phyloP scores from a whole-genome alignment of 1,140 invertebrate species.

The Zaprionus vittiger region DNA sequence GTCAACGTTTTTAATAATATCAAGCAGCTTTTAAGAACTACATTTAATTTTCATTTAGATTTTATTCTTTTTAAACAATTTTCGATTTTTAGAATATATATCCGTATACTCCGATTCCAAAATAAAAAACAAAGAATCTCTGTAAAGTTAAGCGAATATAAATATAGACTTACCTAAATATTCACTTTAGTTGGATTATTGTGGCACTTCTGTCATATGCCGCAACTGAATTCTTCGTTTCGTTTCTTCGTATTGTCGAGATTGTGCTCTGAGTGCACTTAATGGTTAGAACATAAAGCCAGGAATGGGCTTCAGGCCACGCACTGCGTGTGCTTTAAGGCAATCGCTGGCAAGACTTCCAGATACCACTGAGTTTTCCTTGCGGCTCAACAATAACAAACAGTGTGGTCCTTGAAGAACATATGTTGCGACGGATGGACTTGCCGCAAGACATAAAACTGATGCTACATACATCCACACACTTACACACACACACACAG shows the following conservation, averaged over 20 bases:
- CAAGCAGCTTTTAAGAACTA: no score
- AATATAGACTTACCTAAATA: background rate
- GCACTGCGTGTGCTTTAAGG: constrained; percentile 11
- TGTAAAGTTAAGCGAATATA: background rate
- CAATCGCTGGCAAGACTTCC: background rate
- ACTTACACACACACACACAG: constrained; percentile 15
- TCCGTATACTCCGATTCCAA: no score
- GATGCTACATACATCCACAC: constrained; percentile 19
- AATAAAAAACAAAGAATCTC: background rate
- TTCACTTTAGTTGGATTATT: background rate
- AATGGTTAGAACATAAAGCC: constrained; percentile 10
- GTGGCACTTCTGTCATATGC: background rate
- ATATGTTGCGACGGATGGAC: constrained; percentile 49
- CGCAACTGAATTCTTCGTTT: background rate
- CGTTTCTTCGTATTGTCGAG: background rate
- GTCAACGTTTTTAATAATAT: no score
- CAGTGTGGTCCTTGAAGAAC: constrained; percentile 31
- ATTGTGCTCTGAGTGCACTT: constrained; percentile 19
- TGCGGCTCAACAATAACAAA: constrained; percentile 8
- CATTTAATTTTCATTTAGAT: no score
- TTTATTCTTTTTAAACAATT: no score
- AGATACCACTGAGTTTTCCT: background rate
- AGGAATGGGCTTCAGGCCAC: constrained; percentile 6
- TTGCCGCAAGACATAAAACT: constrained; percentile 36
- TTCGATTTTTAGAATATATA: no score